Percentiles rank a stretch among this genome's conserved stretches.
These are phyloP conservation scores for Lutjanus argentimaculatus DNA, from an alignment of 2,797 vertebrate species.

Conservation along the genomic window DNA sequence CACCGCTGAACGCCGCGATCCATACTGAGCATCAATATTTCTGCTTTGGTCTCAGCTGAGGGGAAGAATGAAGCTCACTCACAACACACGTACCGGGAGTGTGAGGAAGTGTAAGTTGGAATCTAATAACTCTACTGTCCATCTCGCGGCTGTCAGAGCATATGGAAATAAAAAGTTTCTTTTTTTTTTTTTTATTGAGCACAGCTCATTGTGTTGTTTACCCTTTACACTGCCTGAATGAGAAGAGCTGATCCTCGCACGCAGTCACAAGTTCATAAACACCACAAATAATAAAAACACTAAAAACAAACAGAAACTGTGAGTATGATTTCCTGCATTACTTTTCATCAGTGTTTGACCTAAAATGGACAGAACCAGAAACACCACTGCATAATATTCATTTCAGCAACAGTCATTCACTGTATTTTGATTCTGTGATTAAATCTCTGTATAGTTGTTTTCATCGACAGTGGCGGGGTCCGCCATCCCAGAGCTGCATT, in stretches of 20 bases:
- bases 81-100: conserved; percentile 59
- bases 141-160: conserved; percentile 24
- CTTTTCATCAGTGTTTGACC: too few relatives aligned
- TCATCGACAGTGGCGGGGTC: neutral
- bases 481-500: neutral
- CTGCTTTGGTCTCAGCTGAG: conserved; percentile 62
- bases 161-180: conserved; percentile 24
- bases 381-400: too few relatives aligned
- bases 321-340: neutral
- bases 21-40: conserved; percentile 69
- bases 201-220: neutral
- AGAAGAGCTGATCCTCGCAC: neutral
- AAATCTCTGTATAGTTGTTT: neutral
- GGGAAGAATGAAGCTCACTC: conserved; percentile 56
- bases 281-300: neutral
- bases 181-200: neutral
- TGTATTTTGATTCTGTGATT: neutral
- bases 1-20: conserved; percentile 58
- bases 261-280: too few relatives aligned
- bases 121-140: conserved; percentile 61
- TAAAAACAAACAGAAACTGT: neutral
- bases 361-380: too few relatives aligned
- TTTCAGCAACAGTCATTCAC: neutral
- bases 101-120: conserved; percentile 33
- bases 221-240: neutral